Conservation (phyloP, 1,140 invertebrate genomes). For the Chelonus insularis region DNA sequence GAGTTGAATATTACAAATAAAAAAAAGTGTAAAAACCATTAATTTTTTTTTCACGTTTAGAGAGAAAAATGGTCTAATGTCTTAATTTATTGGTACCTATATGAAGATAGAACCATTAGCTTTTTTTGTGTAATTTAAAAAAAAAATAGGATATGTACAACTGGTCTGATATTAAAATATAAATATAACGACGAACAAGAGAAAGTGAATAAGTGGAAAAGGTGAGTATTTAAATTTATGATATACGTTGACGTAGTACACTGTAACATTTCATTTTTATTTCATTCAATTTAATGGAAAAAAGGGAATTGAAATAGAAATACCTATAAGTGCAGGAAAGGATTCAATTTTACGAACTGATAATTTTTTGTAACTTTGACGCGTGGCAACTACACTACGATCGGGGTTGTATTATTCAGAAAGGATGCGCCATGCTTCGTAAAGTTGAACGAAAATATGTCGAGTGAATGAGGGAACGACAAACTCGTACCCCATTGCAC, state of each 20-base stretch:
- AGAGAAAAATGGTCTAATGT: too few species aligned
- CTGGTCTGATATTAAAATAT: too few species aligned
- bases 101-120: too few species aligned
- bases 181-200: too few species aligned
- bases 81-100: too few species aligned
- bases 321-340: constrained; percentile 23
- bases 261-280: constrained; percentile 29
- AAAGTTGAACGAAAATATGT: not conserved
- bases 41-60: too few species aligned
- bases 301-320: not conserved
- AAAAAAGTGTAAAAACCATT: too few species aligned
- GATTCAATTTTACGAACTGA: constrained; percentile 37
- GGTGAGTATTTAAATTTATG: not conserved
- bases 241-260: constrained; percentile 6
- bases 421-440: constrained; percentile 37
- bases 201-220: too few species aligned
- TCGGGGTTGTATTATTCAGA: constrained; percentile 2
- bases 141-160: too few species aligned
- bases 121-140: too few species aligned
- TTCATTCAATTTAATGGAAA: constrained; percentile 21
- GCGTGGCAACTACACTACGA: constrained; percentile 28
- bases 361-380: constrained; percentile 42
- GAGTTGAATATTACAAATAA: too few species aligned
- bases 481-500: constrained; percentile 1
- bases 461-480: too few species aligned